Percentiles rank a stretch among this genome's conserved stretches.
Evolutionary conservation across 2,797 vertebrate genomes (phyloP).

Genomic region (Rallus crepitans): DNA sequence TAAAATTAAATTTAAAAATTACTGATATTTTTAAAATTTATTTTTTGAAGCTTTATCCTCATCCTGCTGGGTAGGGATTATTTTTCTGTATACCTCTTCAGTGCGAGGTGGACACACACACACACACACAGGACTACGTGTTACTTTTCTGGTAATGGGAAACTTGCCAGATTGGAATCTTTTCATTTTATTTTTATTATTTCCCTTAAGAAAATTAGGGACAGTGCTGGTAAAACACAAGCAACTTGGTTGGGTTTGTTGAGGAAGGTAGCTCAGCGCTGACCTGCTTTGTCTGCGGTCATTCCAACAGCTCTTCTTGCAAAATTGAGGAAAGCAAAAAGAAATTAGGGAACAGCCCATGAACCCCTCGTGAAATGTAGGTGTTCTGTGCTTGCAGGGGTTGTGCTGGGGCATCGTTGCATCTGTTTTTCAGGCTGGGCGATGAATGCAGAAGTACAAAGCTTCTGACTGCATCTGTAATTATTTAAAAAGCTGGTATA

Average conservation of each 20-base stretch:
- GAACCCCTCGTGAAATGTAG: background rate
- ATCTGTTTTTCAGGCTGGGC: background rate
- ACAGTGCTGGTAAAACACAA: background rate
- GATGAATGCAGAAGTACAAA: background rate
- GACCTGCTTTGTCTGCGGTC: background rate
- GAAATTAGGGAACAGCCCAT: rapidly evolving
- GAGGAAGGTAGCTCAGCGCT: background rate
- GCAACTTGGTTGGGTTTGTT: rapidly evolving
- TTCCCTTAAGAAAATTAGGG: background rate
- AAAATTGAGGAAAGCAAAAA: background rate
- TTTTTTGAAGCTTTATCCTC: background rate
- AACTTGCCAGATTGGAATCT: background rate
- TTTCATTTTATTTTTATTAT: background rate
- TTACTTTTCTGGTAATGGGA: background rate
- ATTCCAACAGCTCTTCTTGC: background rate
- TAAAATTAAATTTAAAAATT: conserved; percentile 42
- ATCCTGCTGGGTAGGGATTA: background rate
- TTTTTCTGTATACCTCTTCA: background rate
- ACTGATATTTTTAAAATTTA: background rate
- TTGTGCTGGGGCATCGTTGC: background rate
- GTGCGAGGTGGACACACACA: background rate
- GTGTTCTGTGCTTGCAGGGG: background rate
- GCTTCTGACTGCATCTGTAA: background rate
- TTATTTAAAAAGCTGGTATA: background rate
- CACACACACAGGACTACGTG: background rate